These are phyloP conservation scores for Malaclemys terrapin DNA, from an alignment of 2,113 vertebrate species.

Conservation along the genomic window DNA sequence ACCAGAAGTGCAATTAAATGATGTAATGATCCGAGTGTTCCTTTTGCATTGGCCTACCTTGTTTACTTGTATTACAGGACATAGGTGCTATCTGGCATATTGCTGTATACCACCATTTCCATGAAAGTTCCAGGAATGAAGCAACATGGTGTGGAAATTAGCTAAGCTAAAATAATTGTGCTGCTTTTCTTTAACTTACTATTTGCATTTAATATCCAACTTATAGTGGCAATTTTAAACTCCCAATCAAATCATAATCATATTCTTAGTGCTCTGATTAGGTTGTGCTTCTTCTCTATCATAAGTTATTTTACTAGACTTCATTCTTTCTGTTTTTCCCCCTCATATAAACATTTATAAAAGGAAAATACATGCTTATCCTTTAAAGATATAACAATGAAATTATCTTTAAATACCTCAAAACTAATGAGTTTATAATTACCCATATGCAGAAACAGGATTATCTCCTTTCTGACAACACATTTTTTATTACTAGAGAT, in stretches of 20 bases:
- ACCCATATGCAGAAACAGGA: not conserved
- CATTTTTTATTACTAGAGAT: not conserved
- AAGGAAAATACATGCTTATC: not conserved
- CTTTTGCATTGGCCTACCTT: not conserved
- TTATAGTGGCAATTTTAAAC: not conserved
- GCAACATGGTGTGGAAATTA: not conserved
- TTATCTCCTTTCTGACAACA: not conserved
- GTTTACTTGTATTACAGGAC: not conserved
- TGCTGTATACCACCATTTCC: not conserved
- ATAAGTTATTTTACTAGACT: not conserved
- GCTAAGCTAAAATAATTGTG: not conserved
- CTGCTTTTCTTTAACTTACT: not conserved
- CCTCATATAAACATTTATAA: not conserved
- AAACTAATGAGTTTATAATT: not conserved
- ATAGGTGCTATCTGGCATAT: fast-evolving
- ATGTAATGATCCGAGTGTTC: not conserved
- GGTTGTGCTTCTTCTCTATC: not conserved
- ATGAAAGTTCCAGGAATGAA: not conserved
- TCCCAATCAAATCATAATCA: not conserved
- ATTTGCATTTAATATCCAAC: not conserved
- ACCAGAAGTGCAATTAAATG: not conserved
- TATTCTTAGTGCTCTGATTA: not conserved
- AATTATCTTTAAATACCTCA: not conserved
- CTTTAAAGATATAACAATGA: not conserved
- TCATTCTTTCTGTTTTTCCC: not conserved